A percentile compares a stretch with the other conserved stretches of the same genome.
These are phyloP conservation scores for Sphaerophoria rueppellii DNA, from an alignment of 2,888 invertebrate genomes.

Conservation along the genomic window DNA sequence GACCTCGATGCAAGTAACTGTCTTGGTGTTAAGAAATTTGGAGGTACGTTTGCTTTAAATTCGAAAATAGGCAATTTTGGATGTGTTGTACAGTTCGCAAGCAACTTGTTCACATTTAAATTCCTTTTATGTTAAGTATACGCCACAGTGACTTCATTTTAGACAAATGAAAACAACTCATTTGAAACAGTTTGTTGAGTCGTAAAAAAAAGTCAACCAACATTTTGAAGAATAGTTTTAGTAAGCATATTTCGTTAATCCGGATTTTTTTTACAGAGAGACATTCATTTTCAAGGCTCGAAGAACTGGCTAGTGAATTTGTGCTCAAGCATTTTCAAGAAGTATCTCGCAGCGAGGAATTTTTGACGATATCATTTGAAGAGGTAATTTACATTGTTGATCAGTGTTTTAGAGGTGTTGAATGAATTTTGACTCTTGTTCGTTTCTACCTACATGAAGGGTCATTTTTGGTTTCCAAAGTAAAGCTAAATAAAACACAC, in stretches of 20 bases:
- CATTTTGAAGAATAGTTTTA: too few species aligned
- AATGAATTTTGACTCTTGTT: too few species aligned
- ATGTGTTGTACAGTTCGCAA: neutral
- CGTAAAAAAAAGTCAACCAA: neutral
- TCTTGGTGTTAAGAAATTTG: conserved; percentile 76
- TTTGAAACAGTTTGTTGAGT: too few species aligned
- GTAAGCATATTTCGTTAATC: neutral
- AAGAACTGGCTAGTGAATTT: conserved; percentile 75
- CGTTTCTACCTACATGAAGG: too few species aligned
- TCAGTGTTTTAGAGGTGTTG: neutral
- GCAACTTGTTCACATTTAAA: neutral
- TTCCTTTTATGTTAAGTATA: neutral
- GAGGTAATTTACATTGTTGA: conserved; percentile 73
- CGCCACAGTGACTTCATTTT: neutral
- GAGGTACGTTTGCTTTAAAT: conserved; percentile 57
- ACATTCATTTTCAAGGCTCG: conserved; percentile 74
- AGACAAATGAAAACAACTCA: too few species aligned
- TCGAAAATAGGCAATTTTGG: neutral
- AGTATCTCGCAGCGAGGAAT: conserved; percentile 76
- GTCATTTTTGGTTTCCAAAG: too few species aligned
- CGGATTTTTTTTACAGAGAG: conserved; percentile 72
- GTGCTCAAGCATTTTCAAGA: conserved; percentile 76
- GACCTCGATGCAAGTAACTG: conserved; percentile 76
- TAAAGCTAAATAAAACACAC: too few species aligned
- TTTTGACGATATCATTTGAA: conserved; percentile 75